Conservation (phyloP, 2,113 vertebrate species). For the Gadus macrocephalus region DNA sequence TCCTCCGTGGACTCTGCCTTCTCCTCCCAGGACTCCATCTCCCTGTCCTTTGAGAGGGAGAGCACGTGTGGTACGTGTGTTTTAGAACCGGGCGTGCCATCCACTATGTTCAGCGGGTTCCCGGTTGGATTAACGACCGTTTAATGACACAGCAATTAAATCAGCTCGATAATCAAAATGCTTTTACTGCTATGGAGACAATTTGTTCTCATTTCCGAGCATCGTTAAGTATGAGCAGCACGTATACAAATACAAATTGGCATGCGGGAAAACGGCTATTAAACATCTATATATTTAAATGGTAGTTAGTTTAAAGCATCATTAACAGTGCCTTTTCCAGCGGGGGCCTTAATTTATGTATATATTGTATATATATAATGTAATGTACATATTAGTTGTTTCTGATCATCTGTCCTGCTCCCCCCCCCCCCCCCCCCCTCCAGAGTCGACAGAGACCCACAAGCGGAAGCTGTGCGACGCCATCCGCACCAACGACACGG, state of each 20-base stretch:
- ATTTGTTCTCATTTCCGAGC: too few species aligned
- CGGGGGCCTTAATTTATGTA: not conserved
- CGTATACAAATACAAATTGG: too few species aligned
- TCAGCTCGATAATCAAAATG: too few species aligned
- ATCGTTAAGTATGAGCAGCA: too few species aligned
- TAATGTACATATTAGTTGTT: too few species aligned
- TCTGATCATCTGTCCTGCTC: too few species aligned
- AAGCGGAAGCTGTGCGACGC: constrained; percentile 89
- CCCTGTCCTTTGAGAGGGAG: constrained; percentile 90
- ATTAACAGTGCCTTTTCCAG: too few species aligned
- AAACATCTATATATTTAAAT: too few species aligned
- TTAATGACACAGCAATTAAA: too few species aligned
- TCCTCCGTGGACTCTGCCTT: constrained; percentile 96
- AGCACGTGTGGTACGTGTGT: constrained; percentile 76
- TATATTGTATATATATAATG: not conserved
- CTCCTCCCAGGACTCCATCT: constrained; percentile 93
- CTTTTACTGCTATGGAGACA: too few species aligned
- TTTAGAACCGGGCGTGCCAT: not conserved
- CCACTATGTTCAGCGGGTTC: not conserved
- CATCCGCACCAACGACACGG: constrained; percentile 83
- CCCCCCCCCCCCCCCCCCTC: not conserved
- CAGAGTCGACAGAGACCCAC: constrained; percentile 88
- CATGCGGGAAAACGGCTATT: too few species aligned
- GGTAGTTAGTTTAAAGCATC: too few species aligned
- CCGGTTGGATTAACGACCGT: not conserved